phyloP scores from a whole-genome alignment of 2,113 vertebrate genomes.

The Brachirus orientalis region DNA sequence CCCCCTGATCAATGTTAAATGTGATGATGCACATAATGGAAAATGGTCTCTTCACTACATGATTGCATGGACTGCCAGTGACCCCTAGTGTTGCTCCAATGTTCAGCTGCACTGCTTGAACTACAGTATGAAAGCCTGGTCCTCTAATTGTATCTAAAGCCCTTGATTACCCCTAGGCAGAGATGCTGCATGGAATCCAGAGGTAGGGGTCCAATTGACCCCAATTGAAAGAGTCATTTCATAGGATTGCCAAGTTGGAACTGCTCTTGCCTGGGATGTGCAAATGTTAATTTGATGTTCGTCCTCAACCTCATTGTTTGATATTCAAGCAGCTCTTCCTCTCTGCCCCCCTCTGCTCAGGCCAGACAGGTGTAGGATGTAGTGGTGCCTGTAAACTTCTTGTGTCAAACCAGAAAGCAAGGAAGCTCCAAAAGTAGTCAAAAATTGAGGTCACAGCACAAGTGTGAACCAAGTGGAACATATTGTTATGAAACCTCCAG shows the following conservation, averaged over 20 bases:
- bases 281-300: slow-evolving; percentile 59
- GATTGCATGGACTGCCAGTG: slow-evolving; percentile 77
- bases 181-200: slow-evolving; percentile 73
- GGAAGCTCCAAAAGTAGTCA: slow-evolving; percentile 73
- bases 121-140: slow-evolving; percentile 46
- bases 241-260: slow-evolving; percentile 71
- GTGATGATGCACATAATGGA: slow-evolving; percentile 10
- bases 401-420: slow-evolving; percentile 67
- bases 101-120: slow-evolving; percentile 49
- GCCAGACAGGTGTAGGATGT: slow-evolving; percentile 30
- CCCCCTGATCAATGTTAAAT: slow-evolving; percentile 22
- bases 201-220: slow-evolving; percentile 82
- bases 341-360: slow-evolving; percentile 36
- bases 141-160: slow-evolving; percentile 77
- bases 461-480: slow-evolving; percentile 80
- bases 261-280: slow-evolving; percentile 60
- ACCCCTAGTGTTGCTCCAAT: slow-evolving; percentile 80
- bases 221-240: slow-evolving; percentile 84
- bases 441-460: slow-evolving; percentile 79
- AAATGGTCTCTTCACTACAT: slow-evolving; percentile 41
- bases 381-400: slow-evolving; percentile 53
- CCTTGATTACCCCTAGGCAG: slow-evolving; percentile 77
- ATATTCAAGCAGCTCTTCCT: slow-evolving; percentile 52
- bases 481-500: slow-evolving; percentile 79
- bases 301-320: slow-evolving; percentile 56